phyloP scores from a whole-genome alignment of 1,140 invertebrate species.

The Diorhabda carinulata region DNA sequence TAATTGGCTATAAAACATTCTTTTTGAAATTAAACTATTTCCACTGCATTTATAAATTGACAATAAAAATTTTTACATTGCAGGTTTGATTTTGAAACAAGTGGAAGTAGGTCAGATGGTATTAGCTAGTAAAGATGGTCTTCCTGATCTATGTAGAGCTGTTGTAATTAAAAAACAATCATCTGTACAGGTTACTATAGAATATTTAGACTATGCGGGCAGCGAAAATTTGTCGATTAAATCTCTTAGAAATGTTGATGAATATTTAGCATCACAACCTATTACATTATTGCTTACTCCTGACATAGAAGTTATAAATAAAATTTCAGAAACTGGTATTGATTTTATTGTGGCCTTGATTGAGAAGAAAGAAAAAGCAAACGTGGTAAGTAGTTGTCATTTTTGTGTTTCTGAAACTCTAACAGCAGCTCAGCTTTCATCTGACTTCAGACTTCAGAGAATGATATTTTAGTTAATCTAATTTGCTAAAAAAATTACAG shows the following conservation, averaged over 20 bases:
- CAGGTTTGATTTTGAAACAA: constrained; percentile 1
- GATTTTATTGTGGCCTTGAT: constrained; percentile 15
- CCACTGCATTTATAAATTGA: not conserved
- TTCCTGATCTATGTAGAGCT: constrained; percentile 10
- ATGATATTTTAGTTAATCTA: too few species aligned
- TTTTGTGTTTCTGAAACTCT: not conserved
- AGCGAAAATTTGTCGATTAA: constrained; percentile 13
- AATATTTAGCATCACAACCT: constrained; percentile 13
- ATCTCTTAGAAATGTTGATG: constrained; percentile 22
- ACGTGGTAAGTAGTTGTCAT: constrained; percentile 23
- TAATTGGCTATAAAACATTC: too few species aligned
- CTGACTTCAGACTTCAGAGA: too few species aligned
- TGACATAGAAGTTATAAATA: not conserved
- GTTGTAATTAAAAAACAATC: constrained; percentile 7
- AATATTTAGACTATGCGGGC: constrained; percentile 24
- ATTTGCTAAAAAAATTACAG: too few species aligned
- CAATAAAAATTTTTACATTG: constrained; percentile 4
- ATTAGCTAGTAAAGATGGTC: constrained; percentile 19
- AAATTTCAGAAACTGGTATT: constrained; percentile 3
- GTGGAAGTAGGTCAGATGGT: constrained; percentile 27
- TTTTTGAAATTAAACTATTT: not conserved
- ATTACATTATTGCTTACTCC: constrained; percentile 12
- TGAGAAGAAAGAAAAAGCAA: constrained; percentile 15
- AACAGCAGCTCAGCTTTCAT: too few species aligned
- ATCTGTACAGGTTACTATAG: constrained; percentile 5